Evolutionary conservation across 2,888 invertebrate species (phyloP), one percentile per base, ranked within the genome.

Genomic region (Polymixis lichenea): DNA sequence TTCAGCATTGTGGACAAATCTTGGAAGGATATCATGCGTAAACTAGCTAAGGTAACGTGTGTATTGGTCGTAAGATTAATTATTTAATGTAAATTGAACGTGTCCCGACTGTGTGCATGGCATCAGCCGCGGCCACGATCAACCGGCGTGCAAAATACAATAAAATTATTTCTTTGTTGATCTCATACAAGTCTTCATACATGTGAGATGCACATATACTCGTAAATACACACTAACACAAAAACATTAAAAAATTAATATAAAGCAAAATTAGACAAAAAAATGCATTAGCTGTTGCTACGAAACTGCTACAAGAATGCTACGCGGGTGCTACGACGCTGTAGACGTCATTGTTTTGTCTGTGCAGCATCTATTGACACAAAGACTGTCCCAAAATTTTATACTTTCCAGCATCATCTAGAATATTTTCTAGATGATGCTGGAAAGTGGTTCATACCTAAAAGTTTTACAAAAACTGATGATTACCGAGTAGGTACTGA

Each of bases 11-110:
- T 99, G 0, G 99, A 99, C 92, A 99, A 98, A 91, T 98, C 98
- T 0, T 99, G 98, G 97, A 99, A 99, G 91, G 98, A 98, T 83
- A 97, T 98, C 51, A 98, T 99, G 98, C 97, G 98, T 72, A 97
- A 97, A 91, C 97, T 98, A 3, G 97, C 98, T 51, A 98, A 98
- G 96, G 97, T 98, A 91, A 53, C 17, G 17, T 46, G 4, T 28
- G 49, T 58, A 19, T 79, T 75, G 17, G 8, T 38, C 13, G 11
- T 58, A 17, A 32, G 7, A 19, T 51, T 3, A 58, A 38, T 38
- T 17, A 69, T 22, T n/a, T 2, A 28, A 25, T 43, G 1, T 32
- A 32, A 46, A 55, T 55, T 72, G 2, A 46, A 9, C 13, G 9
- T 15, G 3, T 66, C 53, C 4, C 9, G 15, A 15, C 15, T 9